A percentile compares a stretch with the other conserved stretches of the same genome.
phyloP scores from a whole-genome alignment of 2,888 invertebrate genomes.

The Cylindroiulus punctatus region DNA sequence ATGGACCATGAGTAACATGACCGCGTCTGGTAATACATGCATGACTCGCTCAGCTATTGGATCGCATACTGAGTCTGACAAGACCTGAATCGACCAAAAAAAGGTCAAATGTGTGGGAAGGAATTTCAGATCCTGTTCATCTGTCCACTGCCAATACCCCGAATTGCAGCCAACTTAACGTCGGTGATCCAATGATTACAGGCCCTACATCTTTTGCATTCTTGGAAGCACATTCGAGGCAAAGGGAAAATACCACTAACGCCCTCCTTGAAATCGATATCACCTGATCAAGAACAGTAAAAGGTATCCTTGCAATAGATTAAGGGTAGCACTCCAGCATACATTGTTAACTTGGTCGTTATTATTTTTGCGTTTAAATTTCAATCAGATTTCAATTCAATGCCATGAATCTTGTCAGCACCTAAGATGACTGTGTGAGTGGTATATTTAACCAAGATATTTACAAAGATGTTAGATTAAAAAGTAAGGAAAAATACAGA shows the following conservation, averaged over 20 bases:
- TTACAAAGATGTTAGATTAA: too few relatives aligned
- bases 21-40: not conserved
- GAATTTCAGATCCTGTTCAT: not conserved
- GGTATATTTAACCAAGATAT: too few relatives aligned
- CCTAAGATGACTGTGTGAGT: too few relatives aligned
- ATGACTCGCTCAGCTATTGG: not conserved
- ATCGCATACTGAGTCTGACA: not conserved
- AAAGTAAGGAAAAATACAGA: too few relatives aligned
- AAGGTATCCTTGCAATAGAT: not conserved
- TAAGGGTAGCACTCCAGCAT: not conserved
- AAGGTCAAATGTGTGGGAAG: not conserved
- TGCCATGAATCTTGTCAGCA: too few relatives aligned
- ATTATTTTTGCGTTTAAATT: too few relatives aligned
- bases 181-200: slow-evolving; percentile 4
- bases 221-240: not conserved
- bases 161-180: not conserved
- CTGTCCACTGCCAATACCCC: not conserved
- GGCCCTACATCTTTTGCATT: not conserved
- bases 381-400: too few relatives aligned
- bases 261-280: not conserved
- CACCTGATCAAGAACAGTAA: not conserved
- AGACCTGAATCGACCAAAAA: slow-evolving; percentile 2
- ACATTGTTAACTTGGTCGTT: too few relatives aligned
- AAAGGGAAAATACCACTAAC: not conserved
- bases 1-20: not conserved